These are phyloP conservation scores for Andrena trimmerana DNA, from an alignment of 2,888 invertebrate genomes.

Conservation along the genomic window DNA sequence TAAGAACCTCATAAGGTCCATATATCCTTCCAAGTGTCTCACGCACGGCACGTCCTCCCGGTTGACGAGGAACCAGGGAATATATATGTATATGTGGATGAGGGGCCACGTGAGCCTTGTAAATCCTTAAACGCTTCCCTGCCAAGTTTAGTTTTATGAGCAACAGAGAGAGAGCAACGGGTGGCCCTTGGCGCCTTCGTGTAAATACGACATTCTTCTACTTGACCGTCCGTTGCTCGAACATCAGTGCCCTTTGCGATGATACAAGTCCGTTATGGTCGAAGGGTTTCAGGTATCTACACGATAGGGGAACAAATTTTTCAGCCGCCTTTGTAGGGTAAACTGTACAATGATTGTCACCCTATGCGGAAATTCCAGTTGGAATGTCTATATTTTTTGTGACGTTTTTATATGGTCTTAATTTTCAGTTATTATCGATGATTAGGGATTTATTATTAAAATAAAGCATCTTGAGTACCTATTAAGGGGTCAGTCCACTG, in stretches of 20 bases:
- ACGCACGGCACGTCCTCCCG: constrained; percentile 12
- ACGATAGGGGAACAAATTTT: too few species aligned
- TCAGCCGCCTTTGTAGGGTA: too few species aligned
- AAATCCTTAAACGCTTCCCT: constrained; percentile 34
- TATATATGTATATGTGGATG: neutral
- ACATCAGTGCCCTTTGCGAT: neutral
- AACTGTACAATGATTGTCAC: too few species aligned
- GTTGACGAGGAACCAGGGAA: constrained; percentile 4
- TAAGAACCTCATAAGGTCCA: constrained; percentile 15
- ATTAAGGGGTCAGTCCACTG: too few species aligned
- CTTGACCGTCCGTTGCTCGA: neutral
- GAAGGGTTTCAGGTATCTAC: too few species aligned
- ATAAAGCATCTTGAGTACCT: too few species aligned
- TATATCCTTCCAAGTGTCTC: neutral
- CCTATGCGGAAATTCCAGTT: too few species aligned
- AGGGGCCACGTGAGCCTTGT: constrained; percentile 36
- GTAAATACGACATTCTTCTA: constrained; percentile 4
- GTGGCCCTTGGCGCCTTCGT: neutral
- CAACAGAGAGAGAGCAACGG: constrained; percentile 8
- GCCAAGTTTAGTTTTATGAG: constrained; percentile 21
- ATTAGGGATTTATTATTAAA: too few species aligned
- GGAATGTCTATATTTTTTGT: too few species aligned
- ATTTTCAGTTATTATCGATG: too few species aligned
- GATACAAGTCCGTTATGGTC: neutral
- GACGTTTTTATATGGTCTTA: too few species aligned